A percentile compares a stretch with the other conserved stretches of the same genome.
phyloP scores from a whole-genome alignment of 1,140 invertebrate species.

The Drosophila fuyamai region DNA sequence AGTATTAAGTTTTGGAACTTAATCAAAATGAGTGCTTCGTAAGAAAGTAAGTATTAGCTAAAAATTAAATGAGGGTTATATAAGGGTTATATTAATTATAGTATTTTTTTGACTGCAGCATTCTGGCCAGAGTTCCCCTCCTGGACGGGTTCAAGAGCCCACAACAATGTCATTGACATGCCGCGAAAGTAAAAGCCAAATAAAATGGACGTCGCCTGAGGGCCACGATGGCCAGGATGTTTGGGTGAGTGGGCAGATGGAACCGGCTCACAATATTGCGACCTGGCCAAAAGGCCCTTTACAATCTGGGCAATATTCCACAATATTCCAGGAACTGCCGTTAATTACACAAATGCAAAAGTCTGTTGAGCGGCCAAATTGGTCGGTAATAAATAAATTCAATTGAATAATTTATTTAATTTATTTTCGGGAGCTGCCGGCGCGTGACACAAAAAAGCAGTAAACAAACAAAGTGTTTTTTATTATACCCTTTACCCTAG shows the following conservation, averaged over 20 bases:
- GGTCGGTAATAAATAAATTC: conserved; percentile 83
- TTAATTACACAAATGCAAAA: conserved; percentile 83
- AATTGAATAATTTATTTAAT: conserved; percentile 84
- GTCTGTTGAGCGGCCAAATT: conserved; percentile 69
- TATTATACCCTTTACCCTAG: too few relatives aligned
- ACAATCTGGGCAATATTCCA: conserved; percentile 38
- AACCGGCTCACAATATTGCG: conserved; percentile 9
- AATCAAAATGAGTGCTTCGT: too few relatives aligned
- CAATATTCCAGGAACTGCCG: conserved; percentile 53
- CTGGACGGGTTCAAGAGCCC: conserved; percentile 33
- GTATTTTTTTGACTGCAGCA: conserved; percentile 8
- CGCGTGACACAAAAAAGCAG: conserved; percentile 61
- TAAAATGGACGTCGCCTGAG: conserved; percentile 1
- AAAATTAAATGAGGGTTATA: too few relatives aligned
- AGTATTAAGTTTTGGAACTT: too few relatives aligned
- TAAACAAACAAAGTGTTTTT: conserved; percentile 50
- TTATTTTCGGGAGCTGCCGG: conserved; percentile 67
- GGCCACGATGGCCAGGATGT: conserved; percentile 24
- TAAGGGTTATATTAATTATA: neutral
- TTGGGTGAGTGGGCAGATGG: conserved; percentile 14
- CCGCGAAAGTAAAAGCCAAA: conserved; percentile 44
- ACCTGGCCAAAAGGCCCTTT: conserved; percentile 17
- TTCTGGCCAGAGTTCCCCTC: neutral
- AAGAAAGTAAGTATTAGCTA: too few relatives aligned
- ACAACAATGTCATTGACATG: conserved; percentile 49